phyloP scores from a whole-genome alignment of 2,797 vertebrate genomes.

The Enteromius trimaculatus region DNA sequence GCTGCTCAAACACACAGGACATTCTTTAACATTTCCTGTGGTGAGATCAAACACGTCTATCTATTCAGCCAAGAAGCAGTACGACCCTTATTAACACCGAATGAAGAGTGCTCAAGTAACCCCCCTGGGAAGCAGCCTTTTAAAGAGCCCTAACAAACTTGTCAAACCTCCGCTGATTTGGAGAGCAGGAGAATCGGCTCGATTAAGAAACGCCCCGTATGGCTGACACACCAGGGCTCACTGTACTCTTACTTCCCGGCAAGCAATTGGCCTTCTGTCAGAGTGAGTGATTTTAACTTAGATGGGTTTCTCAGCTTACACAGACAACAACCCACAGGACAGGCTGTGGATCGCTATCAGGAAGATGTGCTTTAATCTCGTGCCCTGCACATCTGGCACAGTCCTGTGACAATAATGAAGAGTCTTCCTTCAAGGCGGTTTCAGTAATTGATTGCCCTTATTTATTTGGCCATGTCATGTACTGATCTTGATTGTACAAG shows the following conservation, averaged over 20 bases:
- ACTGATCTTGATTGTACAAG: neutral
- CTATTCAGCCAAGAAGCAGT: constrained; percentile 1
- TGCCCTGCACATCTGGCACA: constrained; percentile 1
- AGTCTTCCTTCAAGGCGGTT: neutral
- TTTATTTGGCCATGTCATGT: neutral
- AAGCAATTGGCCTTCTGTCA: constrained; percentile 4
- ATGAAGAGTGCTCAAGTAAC: neutral
- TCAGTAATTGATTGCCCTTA: neutral
- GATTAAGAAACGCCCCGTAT: neutral
- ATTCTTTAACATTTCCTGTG: neutral
- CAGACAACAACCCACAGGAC: constrained; percentile 15
- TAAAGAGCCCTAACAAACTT: neutral
- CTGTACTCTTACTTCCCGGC: neutral
- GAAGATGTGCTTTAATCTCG: constrained; percentile 19
- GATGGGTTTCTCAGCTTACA: constrained; percentile 11
- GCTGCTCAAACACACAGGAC: neutral
- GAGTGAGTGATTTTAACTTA: constrained; percentile 14
- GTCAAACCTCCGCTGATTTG: neutral
- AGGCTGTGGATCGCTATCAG: constrained; percentile 28
- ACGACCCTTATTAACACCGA: neutral
- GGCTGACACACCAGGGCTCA: neutral
- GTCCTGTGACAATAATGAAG: neutral
- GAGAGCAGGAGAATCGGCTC: neutral
- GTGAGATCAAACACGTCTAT: constrained; percentile 5
- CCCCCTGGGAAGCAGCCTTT: neutral